Conservation (phyloP, 2,888 invertebrate species). For the Ophraella communa region DNA sequence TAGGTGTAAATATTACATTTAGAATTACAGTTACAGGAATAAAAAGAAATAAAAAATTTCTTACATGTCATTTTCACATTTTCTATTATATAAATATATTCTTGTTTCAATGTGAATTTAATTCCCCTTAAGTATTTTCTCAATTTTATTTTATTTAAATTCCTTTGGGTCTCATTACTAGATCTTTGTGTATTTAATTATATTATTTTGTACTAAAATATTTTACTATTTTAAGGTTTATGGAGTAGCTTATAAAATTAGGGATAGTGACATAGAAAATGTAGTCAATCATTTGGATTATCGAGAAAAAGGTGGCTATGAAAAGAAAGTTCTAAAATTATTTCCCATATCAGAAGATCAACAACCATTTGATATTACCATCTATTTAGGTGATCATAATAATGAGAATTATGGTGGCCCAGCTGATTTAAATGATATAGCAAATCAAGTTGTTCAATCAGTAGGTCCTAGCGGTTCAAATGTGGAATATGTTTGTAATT, state of each 20-base stretch:
- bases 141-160: no score
- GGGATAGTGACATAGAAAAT: conserved; percentile 67
- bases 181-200: neutral
- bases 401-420: conserved; percentile 77
- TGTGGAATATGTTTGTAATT: conserved; percentile 87
- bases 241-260: conserved; percentile 92
- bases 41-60: no score
- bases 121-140: no score
- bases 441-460: conserved; percentile 75
- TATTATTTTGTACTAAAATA: conserved; percentile 40
- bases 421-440: conserved; percentile 79
- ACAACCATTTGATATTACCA: conserved; percentile 72
- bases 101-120: no score
- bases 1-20: no score
- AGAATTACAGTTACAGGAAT: no score
- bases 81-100: no score
- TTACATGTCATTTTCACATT: no score
- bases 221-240: conserved; percentile 68
- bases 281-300: conserved; percentile 86
- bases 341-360: conserved; percentile 63
- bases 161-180: no score
- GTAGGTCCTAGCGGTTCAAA: conserved; percentile 90
- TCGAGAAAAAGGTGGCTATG: conserved; percentile 93
- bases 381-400: conserved; percentile 82
- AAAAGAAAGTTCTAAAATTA: conserved; percentile 74